phyloP scores from a whole-genome alignment of 2,113 vertebrate genomes.

The Pteronura brasiliensis region DNA sequence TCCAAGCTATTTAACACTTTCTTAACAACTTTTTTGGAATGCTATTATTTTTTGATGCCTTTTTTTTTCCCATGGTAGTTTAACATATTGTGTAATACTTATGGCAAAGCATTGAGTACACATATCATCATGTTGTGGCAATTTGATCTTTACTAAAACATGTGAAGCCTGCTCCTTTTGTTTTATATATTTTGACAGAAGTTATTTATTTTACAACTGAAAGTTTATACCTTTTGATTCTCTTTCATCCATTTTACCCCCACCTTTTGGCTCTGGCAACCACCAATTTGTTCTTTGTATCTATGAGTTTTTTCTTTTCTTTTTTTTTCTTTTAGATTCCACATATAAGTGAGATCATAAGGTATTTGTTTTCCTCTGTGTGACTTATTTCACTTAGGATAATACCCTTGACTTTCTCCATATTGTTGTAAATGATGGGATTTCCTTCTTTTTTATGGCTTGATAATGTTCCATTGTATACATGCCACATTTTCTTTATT shows the following conservation, averaged over 20 bases:
- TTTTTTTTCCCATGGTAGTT: slow-evolving; percentile 28
- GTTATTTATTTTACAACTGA: background rate
- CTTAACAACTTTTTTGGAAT: background rate
- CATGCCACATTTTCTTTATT: background rate
- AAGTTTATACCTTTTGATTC: background rate
- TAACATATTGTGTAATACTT: slow-evolving; percentile 61
- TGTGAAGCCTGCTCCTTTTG: slow-evolving; percentile 62
- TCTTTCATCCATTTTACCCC: background rate
- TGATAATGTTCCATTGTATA: background rate
- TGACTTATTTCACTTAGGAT: background rate
- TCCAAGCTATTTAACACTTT: slow-evolving; percentile 17
- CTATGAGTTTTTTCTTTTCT: background rate
- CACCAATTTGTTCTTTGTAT: background rate
- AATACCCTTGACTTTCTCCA: background rate
- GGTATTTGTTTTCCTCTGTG: background rate
- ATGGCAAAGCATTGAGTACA: slow-evolving; percentile 52
- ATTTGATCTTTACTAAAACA: slow-evolving; percentile 72
- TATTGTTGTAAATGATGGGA: background rate
- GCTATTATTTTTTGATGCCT: slow-evolving; percentile 60
- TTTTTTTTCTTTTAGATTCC: background rate
- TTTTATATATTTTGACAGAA: background rate
- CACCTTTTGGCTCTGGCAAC: background rate
- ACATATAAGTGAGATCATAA: background rate
- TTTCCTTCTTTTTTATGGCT: background rate
- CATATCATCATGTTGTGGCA: slow-evolving; percentile 55